A percentile compares a stretch with the other conserved stretches of the same genome.
Evolutionary conservation across 2,113 vertebrate species (phyloP).

Genomic region (Melospiza melodia): DNA sequence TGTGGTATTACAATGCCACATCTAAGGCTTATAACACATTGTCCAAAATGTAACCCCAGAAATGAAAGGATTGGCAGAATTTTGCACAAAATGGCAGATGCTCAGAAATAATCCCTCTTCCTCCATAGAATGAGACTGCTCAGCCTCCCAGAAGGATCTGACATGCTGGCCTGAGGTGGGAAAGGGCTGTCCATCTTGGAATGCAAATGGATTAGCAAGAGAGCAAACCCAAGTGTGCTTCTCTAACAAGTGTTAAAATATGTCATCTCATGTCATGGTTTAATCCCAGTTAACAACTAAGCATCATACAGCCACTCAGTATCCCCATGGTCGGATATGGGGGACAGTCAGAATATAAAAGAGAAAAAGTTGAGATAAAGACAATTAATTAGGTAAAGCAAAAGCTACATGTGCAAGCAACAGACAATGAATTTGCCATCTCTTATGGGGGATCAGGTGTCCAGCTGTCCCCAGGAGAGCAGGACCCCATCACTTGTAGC

Average conservation of each 20-base stretch:
- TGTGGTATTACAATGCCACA: neutral
- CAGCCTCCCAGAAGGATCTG: neutral
- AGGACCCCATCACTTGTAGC: neutral
- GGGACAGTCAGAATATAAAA: neutral
- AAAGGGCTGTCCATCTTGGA: neutral
- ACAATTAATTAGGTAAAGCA: neutral
- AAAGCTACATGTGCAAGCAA: neutral
- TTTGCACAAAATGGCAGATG: neutral
- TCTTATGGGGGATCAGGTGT: neutral
- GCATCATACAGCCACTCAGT: neutral
- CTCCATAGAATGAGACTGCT: neutral
- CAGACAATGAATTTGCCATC: neutral
- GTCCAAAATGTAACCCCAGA: neutral
- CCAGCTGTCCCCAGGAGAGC: neutral
- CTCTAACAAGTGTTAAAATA: neutral
- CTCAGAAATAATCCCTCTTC: neutral
- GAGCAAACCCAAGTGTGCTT: neutral
- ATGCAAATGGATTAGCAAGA: neutral
- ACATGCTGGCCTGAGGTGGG: neutral
- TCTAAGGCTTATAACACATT: neutral
- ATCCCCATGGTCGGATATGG: rapidly evolving
- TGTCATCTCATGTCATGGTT: neutral
- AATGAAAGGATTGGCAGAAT: neutral
- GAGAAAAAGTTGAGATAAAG: neutral
- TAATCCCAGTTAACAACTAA: neutral